Conservation (phyloP, 2,113 vertebrate species). For the Campylorhamphus procurvoides region DNA sequence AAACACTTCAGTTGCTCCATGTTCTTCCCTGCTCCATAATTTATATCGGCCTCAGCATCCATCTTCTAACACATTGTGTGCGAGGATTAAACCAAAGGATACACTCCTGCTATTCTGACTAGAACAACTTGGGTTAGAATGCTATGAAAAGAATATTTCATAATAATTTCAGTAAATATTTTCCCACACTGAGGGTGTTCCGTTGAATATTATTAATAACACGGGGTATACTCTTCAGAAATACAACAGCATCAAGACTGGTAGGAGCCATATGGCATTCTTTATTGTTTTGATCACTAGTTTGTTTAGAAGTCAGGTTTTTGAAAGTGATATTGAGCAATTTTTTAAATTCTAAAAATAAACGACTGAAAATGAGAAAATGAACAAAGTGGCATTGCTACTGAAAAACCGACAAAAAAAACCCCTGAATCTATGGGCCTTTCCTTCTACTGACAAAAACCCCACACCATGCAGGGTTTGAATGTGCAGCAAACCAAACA, state of each 20-base stretch:
- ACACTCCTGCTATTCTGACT: background rate
- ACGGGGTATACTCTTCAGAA: slow-evolving; percentile 5
- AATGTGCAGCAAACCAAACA: background rate
- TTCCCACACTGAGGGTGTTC: background rate
- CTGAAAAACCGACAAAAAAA: background rate
- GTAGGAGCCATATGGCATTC: slow-evolving; percentile 52
- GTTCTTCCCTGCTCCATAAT: background rate
- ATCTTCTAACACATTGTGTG: background rate
- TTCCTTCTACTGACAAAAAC: background rate
- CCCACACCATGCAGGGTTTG: rapidly evolving
- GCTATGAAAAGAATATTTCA: background rate
- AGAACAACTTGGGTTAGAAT: background rate
- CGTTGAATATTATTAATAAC: slow-evolving; percentile 23
- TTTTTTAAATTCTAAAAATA: slow-evolving; percentile 33
- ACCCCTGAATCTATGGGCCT: background rate
- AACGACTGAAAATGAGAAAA: background rate
- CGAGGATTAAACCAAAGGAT: background rate
- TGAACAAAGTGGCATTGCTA: background rate
- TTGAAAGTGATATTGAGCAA: background rate
- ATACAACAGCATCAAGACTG: background rate
- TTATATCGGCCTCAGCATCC: background rate
- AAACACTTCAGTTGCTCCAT: background rate
- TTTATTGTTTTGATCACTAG: slow-evolving; percentile 54
- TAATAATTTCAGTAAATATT: slow-evolving; percentile 30
- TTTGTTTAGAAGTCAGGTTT: slow-evolving; percentile 29